Evolutionary conservation across 2,113 vertebrate species (phyloP), one percentile per base, ranked within the genome.

Genomic region (Craseonycteris thonglongyai): DNA sequence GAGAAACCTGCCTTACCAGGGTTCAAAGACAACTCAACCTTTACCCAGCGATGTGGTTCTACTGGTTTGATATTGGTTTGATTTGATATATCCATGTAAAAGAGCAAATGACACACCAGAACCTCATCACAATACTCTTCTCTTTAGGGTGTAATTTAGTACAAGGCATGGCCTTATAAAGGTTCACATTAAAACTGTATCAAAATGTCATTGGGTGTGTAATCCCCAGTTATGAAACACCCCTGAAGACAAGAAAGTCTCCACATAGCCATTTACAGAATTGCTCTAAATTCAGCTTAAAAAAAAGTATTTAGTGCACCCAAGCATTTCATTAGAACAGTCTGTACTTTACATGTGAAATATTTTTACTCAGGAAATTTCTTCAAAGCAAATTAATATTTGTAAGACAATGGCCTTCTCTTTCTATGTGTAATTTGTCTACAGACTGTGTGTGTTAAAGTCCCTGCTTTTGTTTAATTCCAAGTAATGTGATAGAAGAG

Each of bases 311-410:
- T 74, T n/a, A 47, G 10, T 58, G 40, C 22, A 49, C 12, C 10
- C 3, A 40, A 47, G 4, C 5, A 19, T 82, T 3, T 59, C 15
- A 79, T 38, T 38, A 71, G n/a, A 82, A 59, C 0, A 42, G 21
- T 63, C 6, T 94, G 18, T 75, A 35, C 1, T 58, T 22, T 80
- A 42, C 51, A 76, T 15, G n/a, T 69, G 56, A 92, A 82, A 80
- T 7, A 51, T 61, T 80, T 47, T 28, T 56, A 28, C 28, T 90
- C 33, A 88, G 84, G 42, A 91, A 24, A 65, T 80, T 81, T 80
- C 59, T 93, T 19, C 42, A 91, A 92, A 89, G 35, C 42, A 71
- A 45, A 66, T 79, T 59, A 66, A 26, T 56, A 83, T 90, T 93
- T 68, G 2, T 47, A 78, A 59, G 56, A 74, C 40, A 85, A 49